Conservation (phyloP, 2,888 invertebrate genomes). For the Cheilosia vulpina region DNA sequence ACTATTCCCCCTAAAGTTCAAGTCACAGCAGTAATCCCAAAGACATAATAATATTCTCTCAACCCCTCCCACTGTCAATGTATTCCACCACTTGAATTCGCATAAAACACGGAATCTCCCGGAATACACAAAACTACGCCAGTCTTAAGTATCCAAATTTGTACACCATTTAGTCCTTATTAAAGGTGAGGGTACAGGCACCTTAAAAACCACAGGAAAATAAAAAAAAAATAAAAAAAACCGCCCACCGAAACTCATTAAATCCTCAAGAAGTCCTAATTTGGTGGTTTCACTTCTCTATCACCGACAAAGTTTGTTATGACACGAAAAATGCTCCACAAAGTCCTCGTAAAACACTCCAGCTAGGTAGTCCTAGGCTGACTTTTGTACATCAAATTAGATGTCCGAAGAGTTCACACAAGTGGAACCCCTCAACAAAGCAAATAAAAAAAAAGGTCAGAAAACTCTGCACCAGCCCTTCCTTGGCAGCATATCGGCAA, state of each 20-base stretch:
- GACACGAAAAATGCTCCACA: slow-evolving; percentile 24
- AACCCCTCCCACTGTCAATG: neutral
- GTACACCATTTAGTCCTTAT: slow-evolving; percentile 29
- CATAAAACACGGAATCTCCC: slow-evolving; percentile 12
- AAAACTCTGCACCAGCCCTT: neutral
- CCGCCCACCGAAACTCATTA: slow-evolving; percentile 15
- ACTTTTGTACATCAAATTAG: slow-evolving; percentile 9
- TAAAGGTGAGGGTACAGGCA: slow-evolving; percentile 12
- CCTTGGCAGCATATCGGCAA: slow-evolving; percentile 37
- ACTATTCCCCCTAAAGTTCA: no score
- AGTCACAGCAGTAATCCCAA: neutral
- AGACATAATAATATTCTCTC: no score
- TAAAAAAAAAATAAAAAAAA: neutral
- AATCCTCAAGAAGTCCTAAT: slow-evolving; percentile 39
- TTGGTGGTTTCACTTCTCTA: slow-evolving; percentile 14
- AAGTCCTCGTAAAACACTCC: slow-evolving; percentile 23
- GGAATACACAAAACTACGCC: slow-evolving; percentile 18
- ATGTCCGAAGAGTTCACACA: slow-evolving; percentile 10
- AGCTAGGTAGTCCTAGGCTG: slow-evolving; percentile 6
- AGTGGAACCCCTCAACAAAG: slow-evolving; percentile 4
- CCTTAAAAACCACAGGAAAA: neutral
- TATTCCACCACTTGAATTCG: slow-evolving; percentile 16
- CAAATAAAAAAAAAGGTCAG: neutral
- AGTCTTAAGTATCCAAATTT: slow-evolving; percentile 20
- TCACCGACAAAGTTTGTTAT: slow-evolving; percentile 22